Evolutionary conservation across 2,113 vertebrate genomes (phyloP).

Genomic region (Mustela nigripes): DNA sequence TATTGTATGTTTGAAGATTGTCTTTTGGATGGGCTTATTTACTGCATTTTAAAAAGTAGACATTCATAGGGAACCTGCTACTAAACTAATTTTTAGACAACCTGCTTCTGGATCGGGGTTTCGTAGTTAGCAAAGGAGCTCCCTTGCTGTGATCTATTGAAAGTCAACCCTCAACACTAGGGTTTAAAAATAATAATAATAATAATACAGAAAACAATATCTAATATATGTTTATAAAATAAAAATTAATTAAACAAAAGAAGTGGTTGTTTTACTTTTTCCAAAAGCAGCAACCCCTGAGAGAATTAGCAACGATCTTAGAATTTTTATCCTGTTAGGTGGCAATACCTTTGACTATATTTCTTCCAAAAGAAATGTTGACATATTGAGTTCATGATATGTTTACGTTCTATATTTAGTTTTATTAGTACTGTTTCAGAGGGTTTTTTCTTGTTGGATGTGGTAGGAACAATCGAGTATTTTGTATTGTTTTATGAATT

Average conservation of each 20-base stretch:
- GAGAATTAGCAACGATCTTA: not conserved
- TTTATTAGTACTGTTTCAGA: not conserved
- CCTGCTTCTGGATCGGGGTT: not conserved
- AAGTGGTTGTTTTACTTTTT: not conserved
- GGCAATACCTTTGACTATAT: not conserved
- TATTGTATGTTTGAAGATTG: not conserved
- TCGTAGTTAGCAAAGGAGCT: not conserved
- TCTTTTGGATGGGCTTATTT: not conserved
- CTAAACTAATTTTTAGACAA: not conserved
- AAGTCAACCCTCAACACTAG: not conserved
- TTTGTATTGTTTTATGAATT: not conserved
- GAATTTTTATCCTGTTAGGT: not conserved
- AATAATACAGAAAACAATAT: not conserved
- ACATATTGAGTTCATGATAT: not conserved
- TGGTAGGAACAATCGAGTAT: not conserved
- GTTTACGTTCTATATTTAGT: not conserved
- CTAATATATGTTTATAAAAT: not conserved
- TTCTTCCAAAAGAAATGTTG: conserved; percentile 38
- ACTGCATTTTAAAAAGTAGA: not conserved
- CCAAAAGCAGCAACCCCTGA: not conserved
- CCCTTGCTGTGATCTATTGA: not conserved
- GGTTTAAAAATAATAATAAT: not conserved
- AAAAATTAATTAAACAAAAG: not conserved
- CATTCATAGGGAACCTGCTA: not conserved
- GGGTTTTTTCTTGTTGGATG: not conserved